Base-by-base conservation (phyloP, 2,797 vertebrate species). In the Tapirus indicus region DNA sequence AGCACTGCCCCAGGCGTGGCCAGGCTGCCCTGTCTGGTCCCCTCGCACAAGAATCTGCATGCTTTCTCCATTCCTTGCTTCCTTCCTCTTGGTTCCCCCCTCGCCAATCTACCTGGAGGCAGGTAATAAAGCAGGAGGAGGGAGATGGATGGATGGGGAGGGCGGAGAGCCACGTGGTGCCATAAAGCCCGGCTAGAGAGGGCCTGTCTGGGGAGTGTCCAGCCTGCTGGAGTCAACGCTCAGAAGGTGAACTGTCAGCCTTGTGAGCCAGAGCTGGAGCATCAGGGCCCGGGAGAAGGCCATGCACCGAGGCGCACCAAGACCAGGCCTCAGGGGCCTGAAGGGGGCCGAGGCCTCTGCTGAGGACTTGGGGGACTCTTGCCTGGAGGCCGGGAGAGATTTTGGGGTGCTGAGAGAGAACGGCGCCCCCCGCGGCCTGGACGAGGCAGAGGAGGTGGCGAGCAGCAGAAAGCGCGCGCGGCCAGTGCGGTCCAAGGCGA, bases 401-500 rank as follows among this genome's bases (percentile, higher is more conserved):
- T 98, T 99, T 35, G 97, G 96, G 78, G 97, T 98, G 2, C 98
- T 99, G 92, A 97, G 79, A 12, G 98, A 98, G 90, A 98, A 98
- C 2, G 98, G 98, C 72, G 92, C 96, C 9, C 88, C 97, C 25
- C 56, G 84, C 75, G 85, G 97, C 95, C 98, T 98, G 80, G 96
- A 98, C 0, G 98, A 99, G 35, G 11, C 87, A 0, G 99, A 99
- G 4, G 99, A 99, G 62, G 91, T 97, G 23, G 98, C 97, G 60
- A 94, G 89, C 52, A 99, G 90, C 54, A 99, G 99, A 98, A 99
- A 99, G 95, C 99, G 99, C 75, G 98, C 98, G 64, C 97, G 99
- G 25, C 99, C 99, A 0, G 99, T 98, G 74, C 99, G 99, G 92
- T 99, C 99, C 82, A 99, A 99, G 95, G 99, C 99, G 10, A 98